Evolutionary conservation across 2,888 invertebrate genomes (phyloP), one percentile per base, ranked within the genome.

Genomic region (Antitype chi): DNA sequence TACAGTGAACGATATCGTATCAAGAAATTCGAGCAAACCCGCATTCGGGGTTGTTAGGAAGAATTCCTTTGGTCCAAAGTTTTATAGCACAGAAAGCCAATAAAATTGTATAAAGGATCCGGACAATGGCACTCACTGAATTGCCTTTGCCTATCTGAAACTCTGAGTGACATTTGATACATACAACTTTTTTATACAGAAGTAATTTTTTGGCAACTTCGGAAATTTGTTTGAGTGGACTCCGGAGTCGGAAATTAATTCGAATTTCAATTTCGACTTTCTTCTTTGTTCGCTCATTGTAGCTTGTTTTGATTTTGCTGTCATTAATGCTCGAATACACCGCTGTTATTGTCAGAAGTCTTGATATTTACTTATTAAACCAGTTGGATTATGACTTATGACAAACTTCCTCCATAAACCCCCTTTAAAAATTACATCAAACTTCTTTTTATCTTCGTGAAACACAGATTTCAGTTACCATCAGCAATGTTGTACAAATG

Each of bases 81-180:
- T 92, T 91, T 91, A 89, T 89, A 89, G 88, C 87, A 85, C 82
- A 86, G 82, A 87, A 89, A 89, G 84, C 89, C 90, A 92, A 91
- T 92, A 91, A 92, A 92, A 91, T 89, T 88, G 90, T 90, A 88
- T 89, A 89, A 90, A 88, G 89, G 88, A 87, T 81, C 85, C 90
- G 88, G 88, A 90, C 88, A 88, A 87, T 87, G 86, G 87, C 85
- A 89, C 89, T 90, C 87, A 87, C 83, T 76, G 90, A 87, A 91
- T 90, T 90, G 89, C 87, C 81, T 85, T 82, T 68, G 81, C 76
- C 80, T 83, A 81, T 86, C 88, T 85, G 17, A 59, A 8, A 59
- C 59, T 57, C 25, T 59, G 81, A 87, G 70, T 87, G 88, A 87
- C 89, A 85, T 87, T 85, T 87, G 87, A 88, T 89, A 84, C 80